phyloP scores from a whole-genome alignment of 1,140 invertebrate genomes.

The Callitettix versicolor region DNA sequence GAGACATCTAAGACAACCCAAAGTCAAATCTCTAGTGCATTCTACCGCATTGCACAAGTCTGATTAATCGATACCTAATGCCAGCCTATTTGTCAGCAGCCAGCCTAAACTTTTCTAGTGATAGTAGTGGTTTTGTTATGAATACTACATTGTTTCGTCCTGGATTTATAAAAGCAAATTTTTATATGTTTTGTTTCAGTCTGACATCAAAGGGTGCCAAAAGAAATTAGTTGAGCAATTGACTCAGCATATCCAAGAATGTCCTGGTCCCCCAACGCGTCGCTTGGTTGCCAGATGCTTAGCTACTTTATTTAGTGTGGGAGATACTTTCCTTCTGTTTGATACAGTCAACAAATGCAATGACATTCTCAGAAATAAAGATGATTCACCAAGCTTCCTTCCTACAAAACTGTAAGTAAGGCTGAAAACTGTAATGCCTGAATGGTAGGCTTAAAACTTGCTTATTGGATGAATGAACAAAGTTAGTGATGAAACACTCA shows the following conservation, averaged over 20 bases:
- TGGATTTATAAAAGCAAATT: no score
- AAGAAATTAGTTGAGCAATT: conserved; percentile 92
- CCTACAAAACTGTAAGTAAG: conserved; percentile 86
- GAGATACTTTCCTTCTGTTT: conserved; percentile 93
- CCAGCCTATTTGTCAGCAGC: no score
- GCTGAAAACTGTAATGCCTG: no score
- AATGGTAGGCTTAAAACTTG: background rate
- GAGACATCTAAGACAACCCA: no score
- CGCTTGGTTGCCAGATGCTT: conserved; percentile 86
- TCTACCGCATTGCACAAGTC: no score
- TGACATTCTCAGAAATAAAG: conserved; percentile 92
- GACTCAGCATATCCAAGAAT: conserved; percentile 74
- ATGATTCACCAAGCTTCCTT: conserved; percentile 90
- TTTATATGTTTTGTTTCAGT: conserved; percentile 54
- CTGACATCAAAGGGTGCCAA: conserved; percentile 92
- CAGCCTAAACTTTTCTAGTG: no score
- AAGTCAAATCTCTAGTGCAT: no score
- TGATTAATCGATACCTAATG: no score
- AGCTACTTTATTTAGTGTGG: conserved; percentile 91
- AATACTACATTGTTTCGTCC: no score
- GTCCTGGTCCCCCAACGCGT: conserved; percentile 84
- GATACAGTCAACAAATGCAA: conserved; percentile 97
- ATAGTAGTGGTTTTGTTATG: no score
- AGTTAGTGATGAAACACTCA: background rate
- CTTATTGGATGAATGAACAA: background rate